Evolutionary conservation across 2,888 invertebrate genomes (phyloP), one percentile per base, ranked within the genome.

Genomic region (Mimumesa dahlbomi): DNA sequence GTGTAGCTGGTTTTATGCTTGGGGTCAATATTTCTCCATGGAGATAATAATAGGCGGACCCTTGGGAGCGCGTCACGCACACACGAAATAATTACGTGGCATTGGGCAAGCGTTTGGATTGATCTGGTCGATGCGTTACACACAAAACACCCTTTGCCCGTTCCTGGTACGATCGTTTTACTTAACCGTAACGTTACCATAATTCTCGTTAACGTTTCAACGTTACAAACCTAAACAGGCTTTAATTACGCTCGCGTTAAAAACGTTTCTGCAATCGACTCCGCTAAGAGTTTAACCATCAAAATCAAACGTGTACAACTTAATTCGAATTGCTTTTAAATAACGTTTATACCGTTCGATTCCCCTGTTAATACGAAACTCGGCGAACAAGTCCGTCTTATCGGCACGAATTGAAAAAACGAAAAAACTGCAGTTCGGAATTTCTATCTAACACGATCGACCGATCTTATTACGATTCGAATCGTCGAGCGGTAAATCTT

Each of bases 11-110:
- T n/a, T 62, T 53, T 48, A 29, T 18, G 38, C 42, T 42, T 48
- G 63, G 72, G 72, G 72, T 64, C 69, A 64, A 72, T 71, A 71
- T 61, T 72, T 72, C 71, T 68, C 68, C 69, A 64, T 64, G 59
- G 48, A 31, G 69, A 69, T 69, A 69, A 69, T 64, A 72, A 72
- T 69, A 72, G 64, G 53, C 18, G 29, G 53, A 64, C 72, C 62
- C 58, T 72, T 72, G 71, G 58, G 54, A n/a, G 53, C 54, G 69
- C 63, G 62, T 68, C 62, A 62, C 62, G 56, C 59, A 59, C 46
- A 57, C 72, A 48, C 56, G 22, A 56, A 69, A 69, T 64, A 69
- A 72, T 72, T 72, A 59, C 59, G 58, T 61, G 42, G 59, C 52
- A 64, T 64, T 69, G 72, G 64, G 64, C 53, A 69, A 69, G 54